Base-by-base conservation (phyloP, 2,113 vertebrate genomes). In the Periophthalmus modestus region DNA sequence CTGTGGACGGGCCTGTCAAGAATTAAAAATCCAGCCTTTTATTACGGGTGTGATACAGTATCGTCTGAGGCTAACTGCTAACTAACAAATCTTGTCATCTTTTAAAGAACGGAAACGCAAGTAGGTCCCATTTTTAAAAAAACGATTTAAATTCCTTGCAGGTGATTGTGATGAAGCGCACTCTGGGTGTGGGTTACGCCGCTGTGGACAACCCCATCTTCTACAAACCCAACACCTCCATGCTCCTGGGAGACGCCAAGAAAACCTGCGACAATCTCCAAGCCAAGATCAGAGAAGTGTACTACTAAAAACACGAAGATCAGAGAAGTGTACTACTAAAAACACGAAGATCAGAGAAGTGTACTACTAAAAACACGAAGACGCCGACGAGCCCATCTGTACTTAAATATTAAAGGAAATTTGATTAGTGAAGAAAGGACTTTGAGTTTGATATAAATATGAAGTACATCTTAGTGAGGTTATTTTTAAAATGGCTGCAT, bases 131-230 rank as follows among this genome's bases (percentile, higher is more conserved):
- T n/a, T n/a, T n/a, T n/a, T n/a, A n/a, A n/a, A n/a, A n/a, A n/a
- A n/a, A n/a, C n/a, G n/a, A n/a, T n/a, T n/a, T n/a, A n/a, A n/a
- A n/a, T n/a, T n/a, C n/a, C n/a, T n/a, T n/a, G 5, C 71, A 95
- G 94, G 94, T 95, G 74, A 92, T 95, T 0, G 93, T 95, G 82
- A 95, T 95, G 94, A 95, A 95, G 84, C 88, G 94, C 9, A 94
- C 94, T 0, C 75, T 95, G 28, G 94, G 94, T 0, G 93, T 94
- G 43, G 95, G 94, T 33, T 95, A 95, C 3, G 94, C 95, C n/a
- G 94, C 95, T 0, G 94, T 95, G 0, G 92, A 95, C 74, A 95
- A 95, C 72, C 93, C 93, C 23, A 94, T 95, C 62, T 93, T 94
- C 83, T 93, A 94, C 86, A 95, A 94, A 74, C 91, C 92, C 52